Evolutionary conservation across 2,113 vertebrate species (phyloP).

Genomic region (Gymnorhina tibicen): DNA sequence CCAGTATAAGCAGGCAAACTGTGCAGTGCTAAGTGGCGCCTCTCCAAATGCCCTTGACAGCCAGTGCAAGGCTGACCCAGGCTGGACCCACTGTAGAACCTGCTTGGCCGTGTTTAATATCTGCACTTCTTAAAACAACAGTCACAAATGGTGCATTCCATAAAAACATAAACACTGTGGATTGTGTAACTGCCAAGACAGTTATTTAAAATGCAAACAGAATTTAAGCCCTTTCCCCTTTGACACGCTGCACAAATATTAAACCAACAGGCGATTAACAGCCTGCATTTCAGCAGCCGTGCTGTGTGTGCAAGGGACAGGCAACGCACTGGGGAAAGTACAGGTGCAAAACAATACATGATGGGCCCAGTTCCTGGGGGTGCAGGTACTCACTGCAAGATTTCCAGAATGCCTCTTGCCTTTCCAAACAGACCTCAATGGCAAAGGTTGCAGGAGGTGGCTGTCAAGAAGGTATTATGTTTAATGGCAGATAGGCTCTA

Average conservation of each 20-base stretch:
- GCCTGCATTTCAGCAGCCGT: not conserved
- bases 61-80: not conserved
- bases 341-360: not conserved
- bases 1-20: not conserved
- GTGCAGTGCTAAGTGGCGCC: not conserved
- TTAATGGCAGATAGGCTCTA: not conserved
- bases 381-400: not conserved
- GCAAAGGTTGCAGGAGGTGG: not conserved
- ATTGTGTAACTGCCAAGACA: not conserved
- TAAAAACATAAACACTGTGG: not conserved
- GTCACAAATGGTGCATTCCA: not conserved
- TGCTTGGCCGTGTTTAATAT: not conserved
- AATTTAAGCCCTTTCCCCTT: not conserved
- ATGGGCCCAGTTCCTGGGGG: not conserved
- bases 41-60: not conserved
- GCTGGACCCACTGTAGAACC: not conserved
- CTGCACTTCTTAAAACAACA: not conserved
- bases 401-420: not conserved
- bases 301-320: not conserved
- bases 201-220: conserved; percentile 18
- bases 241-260: not conserved
- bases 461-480: not conserved
- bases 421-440: not conserved
- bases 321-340: not conserved
- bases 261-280: not conserved